phyloP scores from a whole-genome alignment of 2,888 invertebrate species.

The Dynastes grantii region DNA sequence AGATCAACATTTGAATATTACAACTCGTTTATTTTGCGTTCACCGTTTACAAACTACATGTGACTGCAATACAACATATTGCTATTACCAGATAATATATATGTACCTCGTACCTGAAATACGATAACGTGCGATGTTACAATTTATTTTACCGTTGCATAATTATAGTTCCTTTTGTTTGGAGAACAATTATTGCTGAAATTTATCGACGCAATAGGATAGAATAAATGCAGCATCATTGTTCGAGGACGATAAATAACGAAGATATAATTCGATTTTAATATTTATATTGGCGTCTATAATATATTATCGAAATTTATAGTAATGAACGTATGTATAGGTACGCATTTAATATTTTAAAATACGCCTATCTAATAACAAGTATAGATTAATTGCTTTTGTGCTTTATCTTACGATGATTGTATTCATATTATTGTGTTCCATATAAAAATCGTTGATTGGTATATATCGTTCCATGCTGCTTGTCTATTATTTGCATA shows the following conservation, averaged over 20 bases:
- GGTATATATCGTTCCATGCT: too few relatives aligned
- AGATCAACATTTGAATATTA: neutral
- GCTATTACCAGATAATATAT: conserved; percentile 1
- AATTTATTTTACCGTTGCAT: conserved; percentile 56
- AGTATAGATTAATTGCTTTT: conserved; percentile 4
- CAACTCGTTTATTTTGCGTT: neutral
- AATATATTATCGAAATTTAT: conserved; percentile 20
- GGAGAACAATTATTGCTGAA: conserved; percentile 36
- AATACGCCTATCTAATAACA: neutral
- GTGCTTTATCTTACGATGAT: neutral
- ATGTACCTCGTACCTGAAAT: neutral
- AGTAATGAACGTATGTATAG: neutral
- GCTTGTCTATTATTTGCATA: too few relatives aligned
- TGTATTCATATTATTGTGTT: neutral
- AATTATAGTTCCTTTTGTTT: conserved; percentile 57
- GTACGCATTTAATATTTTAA: neutral
- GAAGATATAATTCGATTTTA: conserved; percentile 29
- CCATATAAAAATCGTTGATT: too few relatives aligned
- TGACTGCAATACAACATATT: conserved; percentile 2
- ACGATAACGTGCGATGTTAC: neutral
- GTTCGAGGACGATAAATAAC: conserved; percentile 48
- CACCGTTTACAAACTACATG: neutral
- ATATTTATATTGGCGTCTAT: conserved; percentile 12
- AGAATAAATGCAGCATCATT: conserved; percentile 37
- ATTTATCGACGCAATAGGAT: conserved; percentile 41